Percentiles rank a stretch among this genome's conserved stretches.
Conservation (phyloP, 2,888 invertebrate species). For the Chironomus tentans region DNA sequence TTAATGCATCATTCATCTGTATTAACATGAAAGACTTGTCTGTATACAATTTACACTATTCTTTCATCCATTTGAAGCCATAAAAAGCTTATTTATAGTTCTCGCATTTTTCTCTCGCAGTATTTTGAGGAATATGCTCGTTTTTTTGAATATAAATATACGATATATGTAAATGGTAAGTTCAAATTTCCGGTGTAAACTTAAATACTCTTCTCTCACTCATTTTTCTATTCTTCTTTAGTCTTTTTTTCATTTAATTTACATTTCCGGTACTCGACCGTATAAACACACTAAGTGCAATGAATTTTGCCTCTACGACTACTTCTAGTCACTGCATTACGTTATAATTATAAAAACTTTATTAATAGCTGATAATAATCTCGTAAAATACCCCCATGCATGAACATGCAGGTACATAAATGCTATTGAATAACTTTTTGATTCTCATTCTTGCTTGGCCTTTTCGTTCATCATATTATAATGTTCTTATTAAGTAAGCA, state of each 20-base stretch:
- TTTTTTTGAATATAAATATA: not conserved
- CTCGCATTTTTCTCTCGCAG: not conserved
- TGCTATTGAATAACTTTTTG: too few relatives aligned
- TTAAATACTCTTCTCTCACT: conserved; percentile 23
- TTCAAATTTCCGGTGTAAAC: conserved; percentile 27
- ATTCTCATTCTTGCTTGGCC: too few relatives aligned
- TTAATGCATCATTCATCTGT: not conserved
- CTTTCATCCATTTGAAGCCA: not conserved
- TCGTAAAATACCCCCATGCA: not conserved
- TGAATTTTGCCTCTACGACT: not conserved
- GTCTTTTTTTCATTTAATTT: not conserved
- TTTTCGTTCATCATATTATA: too few relatives aligned
- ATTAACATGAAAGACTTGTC: too few relatives aligned
- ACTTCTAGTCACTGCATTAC: too few relatives aligned
- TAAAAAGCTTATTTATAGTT: not conserved
- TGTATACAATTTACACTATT: not conserved
- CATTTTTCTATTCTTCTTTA: not conserved
- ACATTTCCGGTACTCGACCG: not conserved
- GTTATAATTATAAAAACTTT: not conserved
- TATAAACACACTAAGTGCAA: not conserved
- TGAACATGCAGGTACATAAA: too few relatives aligned
- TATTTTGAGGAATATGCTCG: not conserved
- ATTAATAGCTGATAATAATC: not conserved
- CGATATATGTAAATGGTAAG: conserved; percentile 26
- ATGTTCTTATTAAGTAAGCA: too few relatives aligned